Percentiles rank a stretch among this genome's conserved stretches.
Conservation (phyloP, 2,888 invertebrate genomes). For the Euclidia mi region DNA sequence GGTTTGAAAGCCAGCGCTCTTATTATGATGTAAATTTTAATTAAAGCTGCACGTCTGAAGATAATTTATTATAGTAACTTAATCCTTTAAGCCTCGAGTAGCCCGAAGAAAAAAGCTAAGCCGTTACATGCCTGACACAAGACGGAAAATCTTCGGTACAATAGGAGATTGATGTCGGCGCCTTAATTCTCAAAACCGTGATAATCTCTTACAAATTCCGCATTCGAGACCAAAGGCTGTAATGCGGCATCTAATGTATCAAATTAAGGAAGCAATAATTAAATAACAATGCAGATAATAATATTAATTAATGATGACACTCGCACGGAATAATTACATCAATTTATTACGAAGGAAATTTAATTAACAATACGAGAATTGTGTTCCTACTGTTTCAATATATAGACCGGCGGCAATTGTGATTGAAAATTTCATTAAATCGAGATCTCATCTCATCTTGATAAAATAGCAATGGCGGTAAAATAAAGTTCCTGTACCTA, state of each 20-base stretch:
- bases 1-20: too few relatives aligned
- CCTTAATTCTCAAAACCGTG: background rate
- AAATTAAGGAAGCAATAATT: background rate
- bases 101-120: background rate
- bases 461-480: background rate
- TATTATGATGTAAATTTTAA: too few relatives aligned
- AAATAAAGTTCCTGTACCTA: too few relatives aligned
- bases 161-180: slow-evolving; percentile 2
- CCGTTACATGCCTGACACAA: background rate
- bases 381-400: background rate
- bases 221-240: too few relatives aligned
- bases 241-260: background rate
- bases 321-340: background rate
- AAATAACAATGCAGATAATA: slow-evolving; percentile 1
- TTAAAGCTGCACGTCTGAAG: too few relatives aligned
- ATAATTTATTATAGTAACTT: too few relatives aligned
- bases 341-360: slow-evolving; percentile 5
- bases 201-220: too few relatives aligned
- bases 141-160: background rate
- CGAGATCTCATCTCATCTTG: background rate
- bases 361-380: slow-evolving; percentile 6
- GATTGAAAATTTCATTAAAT: slow-evolving; percentile 1
- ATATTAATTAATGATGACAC: background rate
- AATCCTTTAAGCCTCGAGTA: too few relatives aligned
- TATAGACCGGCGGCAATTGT: background rate